These are phyloP conservation scores for Steatocranus sp. DNA, from an alignment of 2,797 vertebrate species.

Conservation along the genomic window DNA sequence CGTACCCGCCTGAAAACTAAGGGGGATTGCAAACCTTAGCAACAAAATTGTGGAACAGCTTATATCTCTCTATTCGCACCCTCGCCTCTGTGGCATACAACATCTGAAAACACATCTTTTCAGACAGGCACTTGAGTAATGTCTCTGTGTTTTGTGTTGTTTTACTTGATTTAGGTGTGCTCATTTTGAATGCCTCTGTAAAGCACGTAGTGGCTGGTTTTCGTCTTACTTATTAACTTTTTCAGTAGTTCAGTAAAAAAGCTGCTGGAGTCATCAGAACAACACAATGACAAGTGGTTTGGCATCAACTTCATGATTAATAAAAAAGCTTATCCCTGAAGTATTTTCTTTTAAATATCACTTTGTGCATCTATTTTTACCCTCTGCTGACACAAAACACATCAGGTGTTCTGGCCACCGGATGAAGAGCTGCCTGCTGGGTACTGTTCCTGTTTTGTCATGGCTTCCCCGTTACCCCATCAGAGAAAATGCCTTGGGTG, in stretches of 20 bases:
- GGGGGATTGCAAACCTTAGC: neutral
- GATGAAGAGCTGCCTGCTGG: conserved; percentile 72
- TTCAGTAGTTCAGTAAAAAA: neutral
- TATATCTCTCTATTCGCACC: rapidly evolving
- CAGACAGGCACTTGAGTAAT: neutral
- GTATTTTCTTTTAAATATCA: neutral
- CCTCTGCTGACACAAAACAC: neutral
- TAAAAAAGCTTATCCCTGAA: neutral
- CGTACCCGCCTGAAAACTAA: neutral
- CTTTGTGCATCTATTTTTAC: neutral
- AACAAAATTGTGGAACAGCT: neutral
- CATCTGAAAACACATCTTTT: neutral
- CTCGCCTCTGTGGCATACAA: rapidly evolving
- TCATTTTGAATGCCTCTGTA: neutral
- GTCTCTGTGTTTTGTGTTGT: neutral
- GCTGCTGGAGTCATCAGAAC: neutral
- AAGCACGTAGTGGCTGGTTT: neutral
- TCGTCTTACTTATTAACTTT: neutral
- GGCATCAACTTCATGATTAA: neutral
- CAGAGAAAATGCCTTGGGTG: conserved; percentile 83
- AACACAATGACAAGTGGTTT: too few relatives aligned
- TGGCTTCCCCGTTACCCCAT: conserved; percentile 89
- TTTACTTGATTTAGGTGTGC: neutral
- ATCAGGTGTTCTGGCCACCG: conserved; percentile 67
- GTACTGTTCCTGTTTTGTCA: conserved; percentile 76